Percentiles rank a stretch among this genome's conserved stretches.
Evolutionary conservation across 2,113 vertebrate species (phyloP).

Genomic region (Nyctibius bracteatus): DNA sequence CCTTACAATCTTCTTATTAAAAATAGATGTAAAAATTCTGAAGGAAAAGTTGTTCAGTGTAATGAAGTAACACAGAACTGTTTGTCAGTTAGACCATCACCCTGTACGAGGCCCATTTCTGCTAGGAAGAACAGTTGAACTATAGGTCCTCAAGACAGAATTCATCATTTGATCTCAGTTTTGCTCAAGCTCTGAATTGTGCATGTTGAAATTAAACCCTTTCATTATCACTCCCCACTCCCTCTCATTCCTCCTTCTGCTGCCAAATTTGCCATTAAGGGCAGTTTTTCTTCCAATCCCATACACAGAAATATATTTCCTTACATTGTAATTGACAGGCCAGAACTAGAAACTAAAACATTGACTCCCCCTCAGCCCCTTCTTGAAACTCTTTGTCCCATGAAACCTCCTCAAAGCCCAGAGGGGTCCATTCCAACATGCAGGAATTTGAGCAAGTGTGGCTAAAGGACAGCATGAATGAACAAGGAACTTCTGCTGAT

Average conservation of each 20-base stretch:
- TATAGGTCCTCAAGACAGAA: background rate
- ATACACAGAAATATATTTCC: background rate
- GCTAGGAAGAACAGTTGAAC: background rate
- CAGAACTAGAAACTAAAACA: background rate
- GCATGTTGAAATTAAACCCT: background rate
- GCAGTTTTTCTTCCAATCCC: background rate
- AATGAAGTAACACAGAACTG: background rate
- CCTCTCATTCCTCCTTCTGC: background rate
- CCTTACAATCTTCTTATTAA: background rate
- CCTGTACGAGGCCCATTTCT: background rate
- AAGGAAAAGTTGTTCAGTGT: background rate
- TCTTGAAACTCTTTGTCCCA: background rate
- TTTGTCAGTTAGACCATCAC: background rate
- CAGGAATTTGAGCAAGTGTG: background rate
- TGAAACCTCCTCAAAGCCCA: background rate
- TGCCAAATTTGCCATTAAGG: background rate
- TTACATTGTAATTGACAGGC: background rate
- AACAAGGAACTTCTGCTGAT: background rate
- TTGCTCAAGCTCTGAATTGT: background rate
- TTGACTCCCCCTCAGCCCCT: fast-evolving
- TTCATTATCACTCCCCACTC: background rate
- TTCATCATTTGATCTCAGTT: background rate
- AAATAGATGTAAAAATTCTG: background rate
- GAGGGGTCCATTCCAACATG: background rate
- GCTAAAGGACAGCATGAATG: background rate